Evolutionary conservation across 2,113 vertebrate species (phyloP), one percentile per base, ranked within the genome.

Genomic region (Oenanthe melanoleuca): DNA sequence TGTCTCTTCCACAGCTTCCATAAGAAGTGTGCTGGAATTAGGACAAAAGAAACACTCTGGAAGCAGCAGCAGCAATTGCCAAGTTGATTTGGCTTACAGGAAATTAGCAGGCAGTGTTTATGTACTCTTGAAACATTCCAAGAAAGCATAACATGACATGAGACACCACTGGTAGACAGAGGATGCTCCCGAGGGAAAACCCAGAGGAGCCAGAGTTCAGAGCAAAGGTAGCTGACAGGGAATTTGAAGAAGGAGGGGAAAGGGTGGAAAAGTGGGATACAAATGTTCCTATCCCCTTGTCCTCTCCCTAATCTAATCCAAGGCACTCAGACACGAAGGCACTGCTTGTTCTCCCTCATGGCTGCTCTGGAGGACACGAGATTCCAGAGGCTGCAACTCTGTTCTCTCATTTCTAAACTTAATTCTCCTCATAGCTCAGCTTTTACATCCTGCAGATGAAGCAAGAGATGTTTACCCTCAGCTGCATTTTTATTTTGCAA

Each of bases 61-160:
- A 86, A 94, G 87, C 60, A 78, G 94, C 73, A 86, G 74, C 67
- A 80, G 87, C 82, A 90, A 74, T 49, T 85, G 87, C 96, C 89
- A 96, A 53, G 80, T 86, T 90, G 89, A 92, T 94, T 65, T 90
- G 95, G 71, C 91, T 94, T 63, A 96, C 96, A 96, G 96, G 96
- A 97, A 97, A 95, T 94, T 87, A 96, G 83, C 71, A 72, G 64
- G 92, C 84, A 12, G 63, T 80, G 92, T 96, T 96, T 96, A 93
- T 88, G 86, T 85, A 89, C 80, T 97, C 95, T 83, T 15, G 78
- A 92, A 96, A 93, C 93, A 96, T 89, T 93, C 94, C 96, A 96
- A 97, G 92, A 96, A 97, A 97, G 95, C 96, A 95, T 74, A 96
- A 95, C 88, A 93, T 89, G 17, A 92, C 85, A 66, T 25, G 53